Conservation (phyloP, 1,140 invertebrate genomes). For the Calephelis virginiensis region DNA sequence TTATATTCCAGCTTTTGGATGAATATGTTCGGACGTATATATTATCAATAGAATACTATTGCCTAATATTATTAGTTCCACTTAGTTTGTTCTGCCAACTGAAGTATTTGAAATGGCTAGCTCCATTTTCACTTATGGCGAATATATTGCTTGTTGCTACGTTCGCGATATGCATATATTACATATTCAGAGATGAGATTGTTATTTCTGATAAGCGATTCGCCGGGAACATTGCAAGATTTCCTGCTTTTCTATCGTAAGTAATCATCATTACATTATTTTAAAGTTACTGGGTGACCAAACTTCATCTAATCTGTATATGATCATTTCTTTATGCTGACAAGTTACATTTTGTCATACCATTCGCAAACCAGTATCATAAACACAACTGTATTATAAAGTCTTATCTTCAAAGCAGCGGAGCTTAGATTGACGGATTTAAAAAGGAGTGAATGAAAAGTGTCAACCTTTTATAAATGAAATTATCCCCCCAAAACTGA, state of each 20-base stretch:
- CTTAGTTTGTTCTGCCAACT: constrained; percentile 82
- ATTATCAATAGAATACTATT: constrained; percentile 77
- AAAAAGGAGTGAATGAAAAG: too few species aligned
- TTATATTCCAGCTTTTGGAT: constrained; percentile 72
- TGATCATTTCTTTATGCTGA: too few species aligned
- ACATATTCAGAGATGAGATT: constrained; percentile 81
- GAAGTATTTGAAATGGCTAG: constrained; percentile 84
- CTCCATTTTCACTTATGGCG: constrained; percentile 86
- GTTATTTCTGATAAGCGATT: constrained; percentile 73
- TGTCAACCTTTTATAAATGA: too few species aligned
- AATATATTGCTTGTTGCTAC: constrained; percentile 84
- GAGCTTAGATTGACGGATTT: too few species aligned
- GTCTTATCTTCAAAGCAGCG: too few species aligned
- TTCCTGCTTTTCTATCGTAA: constrained; percentile 68
- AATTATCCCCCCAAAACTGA: too few species aligned
- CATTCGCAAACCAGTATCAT: too few species aligned
- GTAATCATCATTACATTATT: constrained; percentile 43
- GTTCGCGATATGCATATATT: constrained; percentile 85
- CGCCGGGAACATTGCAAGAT: constrained; percentile 44
- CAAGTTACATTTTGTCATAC: too few species aligned
- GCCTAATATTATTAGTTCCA: constrained; percentile 80
- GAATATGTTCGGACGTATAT: constrained; percentile 53
- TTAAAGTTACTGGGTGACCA: neutral
- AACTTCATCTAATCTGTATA: too few species aligned
- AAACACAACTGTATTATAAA: too few species aligned